Conservation (phyloP, 2,113 vertebrate species). For the Phyllostomus discolor region DNA sequence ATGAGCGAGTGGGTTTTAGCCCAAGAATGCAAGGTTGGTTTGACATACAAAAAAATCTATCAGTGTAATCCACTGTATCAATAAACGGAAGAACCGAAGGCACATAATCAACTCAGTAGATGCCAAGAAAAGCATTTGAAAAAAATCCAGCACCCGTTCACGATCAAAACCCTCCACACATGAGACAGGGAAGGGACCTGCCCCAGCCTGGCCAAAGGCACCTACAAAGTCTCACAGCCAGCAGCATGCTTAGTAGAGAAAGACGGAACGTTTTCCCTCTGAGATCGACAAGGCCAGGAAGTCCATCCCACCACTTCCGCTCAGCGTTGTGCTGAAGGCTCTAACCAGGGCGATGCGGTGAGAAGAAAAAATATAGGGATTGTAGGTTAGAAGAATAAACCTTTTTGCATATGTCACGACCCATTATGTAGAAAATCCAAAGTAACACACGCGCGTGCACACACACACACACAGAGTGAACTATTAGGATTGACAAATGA, state of each 20-base stretch:
- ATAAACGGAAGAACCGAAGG: background rate
- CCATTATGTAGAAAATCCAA: background rate
- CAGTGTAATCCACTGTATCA: background rate
- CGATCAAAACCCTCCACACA: background rate
- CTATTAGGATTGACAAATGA: background rate
- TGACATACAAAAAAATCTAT: background rate
- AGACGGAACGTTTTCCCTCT: background rate
- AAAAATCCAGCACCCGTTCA: background rate
- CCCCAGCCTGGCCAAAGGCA: background rate
- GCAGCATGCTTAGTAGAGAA: background rate
- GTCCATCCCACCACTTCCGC: background rate
- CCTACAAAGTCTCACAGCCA: background rate
- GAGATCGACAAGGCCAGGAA: background rate
- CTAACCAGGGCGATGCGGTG: background rate
- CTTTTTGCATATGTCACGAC: background rate
- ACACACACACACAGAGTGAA: background rate
- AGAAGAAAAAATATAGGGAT: background rate
- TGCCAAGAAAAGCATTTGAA: background rate
- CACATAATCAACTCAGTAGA: background rate
- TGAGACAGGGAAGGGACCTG: background rate
- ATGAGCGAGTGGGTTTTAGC: background rate
- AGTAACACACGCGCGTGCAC: background rate
- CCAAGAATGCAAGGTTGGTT: background rate
- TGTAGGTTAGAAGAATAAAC: background rate
- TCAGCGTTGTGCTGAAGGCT: no score